A percentile compares a stretch with the other conserved stretches of the same genome.
phyloP scores from a whole-genome alignment of 2,113 vertebrate genomes.

The Capreolus pygargus region DNA sequence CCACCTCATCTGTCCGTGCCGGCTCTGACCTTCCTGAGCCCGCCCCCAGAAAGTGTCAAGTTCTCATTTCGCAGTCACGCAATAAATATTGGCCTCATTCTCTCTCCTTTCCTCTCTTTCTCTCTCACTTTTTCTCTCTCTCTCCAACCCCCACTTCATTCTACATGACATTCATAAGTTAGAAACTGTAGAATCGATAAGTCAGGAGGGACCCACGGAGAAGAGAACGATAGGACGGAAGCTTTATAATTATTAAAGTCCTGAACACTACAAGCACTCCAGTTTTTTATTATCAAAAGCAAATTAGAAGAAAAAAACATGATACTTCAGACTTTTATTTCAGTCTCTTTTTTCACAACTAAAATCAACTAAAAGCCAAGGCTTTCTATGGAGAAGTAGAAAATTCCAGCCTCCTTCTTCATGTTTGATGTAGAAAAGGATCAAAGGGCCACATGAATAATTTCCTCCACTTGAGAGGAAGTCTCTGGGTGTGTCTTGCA shows the following conservation, averaged over 20 bases:
- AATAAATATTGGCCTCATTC: neutral
- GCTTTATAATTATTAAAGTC: neutral
- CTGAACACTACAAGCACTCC: neutral
- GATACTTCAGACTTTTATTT: neutral
- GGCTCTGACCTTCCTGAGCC: neutral
- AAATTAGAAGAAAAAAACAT: neutral
- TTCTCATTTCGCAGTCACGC: neutral
- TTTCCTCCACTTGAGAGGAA: neutral
- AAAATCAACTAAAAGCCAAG: conserved; percentile 6
- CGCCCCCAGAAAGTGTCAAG: neutral
- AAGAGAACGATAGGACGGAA: neutral
- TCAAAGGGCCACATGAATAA: neutral
- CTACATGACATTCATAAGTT: neutral
- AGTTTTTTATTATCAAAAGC: neutral
- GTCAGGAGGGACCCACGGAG: neutral
- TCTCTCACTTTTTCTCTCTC: neutral
- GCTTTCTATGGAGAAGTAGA: neutral
- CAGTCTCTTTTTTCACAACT: neutral
- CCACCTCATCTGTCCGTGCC: neutral
- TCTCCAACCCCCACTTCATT: neutral
- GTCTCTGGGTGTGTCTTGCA: neutral
- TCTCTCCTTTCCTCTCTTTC: too few relatives aligned
- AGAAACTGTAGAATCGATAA: neutral
- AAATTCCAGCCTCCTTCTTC: neutral
- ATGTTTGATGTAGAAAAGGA: neutral